phyloP scores from a whole-genome alignment of 2,797 vertebrate species.

The Rhinichthys osculus region DNA sequence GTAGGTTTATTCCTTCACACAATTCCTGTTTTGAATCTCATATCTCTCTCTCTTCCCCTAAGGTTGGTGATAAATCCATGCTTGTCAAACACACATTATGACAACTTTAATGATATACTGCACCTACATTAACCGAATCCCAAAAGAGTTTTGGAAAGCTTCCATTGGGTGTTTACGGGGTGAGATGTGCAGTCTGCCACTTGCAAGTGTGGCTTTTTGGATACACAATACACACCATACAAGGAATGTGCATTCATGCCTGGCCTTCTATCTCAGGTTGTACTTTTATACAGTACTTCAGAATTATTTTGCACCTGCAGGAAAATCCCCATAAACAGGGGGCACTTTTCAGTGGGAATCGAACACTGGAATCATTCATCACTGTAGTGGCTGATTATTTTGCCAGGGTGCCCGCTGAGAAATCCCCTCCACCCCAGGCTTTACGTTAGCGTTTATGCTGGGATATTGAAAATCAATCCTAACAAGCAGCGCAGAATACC shows the following conservation, averaged over 20 bases:
- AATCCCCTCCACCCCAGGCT: constrained; percentile 34
- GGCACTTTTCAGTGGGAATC: constrained; percentile 60
- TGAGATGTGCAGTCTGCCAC: constrained; percentile 38
- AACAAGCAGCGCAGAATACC: constrained; percentile 75
- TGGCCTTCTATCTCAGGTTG: constrained; percentile 22
- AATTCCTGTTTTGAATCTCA: constrained; percentile 58
- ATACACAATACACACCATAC: background rate
- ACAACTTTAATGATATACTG: constrained; percentile 80
- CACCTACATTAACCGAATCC: constrained; percentile 72
- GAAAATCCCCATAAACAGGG: constrained; percentile 76
- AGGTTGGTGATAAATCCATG: constrained; percentile 77
- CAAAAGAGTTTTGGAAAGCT: constrained; percentile 67
- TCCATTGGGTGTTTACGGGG: constrained; percentile 60
- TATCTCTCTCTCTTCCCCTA: constrained; percentile 54
- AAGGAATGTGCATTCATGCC: constrained; percentile 36
- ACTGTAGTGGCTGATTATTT: constrained; percentile 74
- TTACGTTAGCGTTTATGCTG: constrained; percentile 67
- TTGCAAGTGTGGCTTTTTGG: constrained; percentile 15
- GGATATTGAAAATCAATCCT: constrained; percentile 77
- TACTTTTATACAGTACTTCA: constrained; percentile 32
- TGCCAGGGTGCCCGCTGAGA: constrained; percentile 72
- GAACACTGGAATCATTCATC: constrained; percentile 69
- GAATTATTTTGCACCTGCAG: constrained; percentile 77
- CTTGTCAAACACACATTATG: constrained; percentile 80
- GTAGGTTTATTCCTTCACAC: background rate